Evolutionary conservation across 2,113 vertebrate species (phyloP).

Genomic region (Tachuris rubrigastra): DNA sequence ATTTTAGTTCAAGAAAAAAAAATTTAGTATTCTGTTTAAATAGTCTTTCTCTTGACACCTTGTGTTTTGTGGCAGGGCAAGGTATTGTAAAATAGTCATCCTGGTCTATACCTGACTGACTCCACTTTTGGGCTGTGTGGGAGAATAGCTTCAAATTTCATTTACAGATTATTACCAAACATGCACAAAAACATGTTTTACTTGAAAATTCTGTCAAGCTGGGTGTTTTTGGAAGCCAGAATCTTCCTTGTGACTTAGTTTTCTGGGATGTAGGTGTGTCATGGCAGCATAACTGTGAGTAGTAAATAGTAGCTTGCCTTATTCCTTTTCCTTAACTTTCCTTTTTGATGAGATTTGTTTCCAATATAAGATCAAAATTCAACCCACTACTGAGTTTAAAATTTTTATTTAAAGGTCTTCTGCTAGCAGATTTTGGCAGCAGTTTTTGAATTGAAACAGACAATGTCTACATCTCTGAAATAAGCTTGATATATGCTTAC

Average conservation of each 20-base stretch:
- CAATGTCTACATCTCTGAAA: background rate
- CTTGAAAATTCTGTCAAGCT: slow-evolving; percentile 9
- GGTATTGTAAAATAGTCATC: background rate
- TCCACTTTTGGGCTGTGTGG: fast-evolving
- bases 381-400: background rate
- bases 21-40: background rate
- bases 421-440: background rate
- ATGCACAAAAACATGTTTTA: background rate
- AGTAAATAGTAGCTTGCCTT: background rate
- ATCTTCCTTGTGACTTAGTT: background rate
- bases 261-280: background rate
- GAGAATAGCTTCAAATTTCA: background rate
- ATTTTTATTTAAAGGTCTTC: background rate
- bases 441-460: background rate
- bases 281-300: background rate
- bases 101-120: background rate
- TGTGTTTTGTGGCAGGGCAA: background rate
- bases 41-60: background rate
- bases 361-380: background rate
- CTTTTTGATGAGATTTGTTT: background rate
- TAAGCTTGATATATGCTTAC: background rate
- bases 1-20: background rate
- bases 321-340: background rate
- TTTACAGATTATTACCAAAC: background rate
- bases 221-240: background rate